phyloP scores from a whole-genome alignment of 2,797 vertebrate genomes.

The Hipposideros larvatus region DNA sequence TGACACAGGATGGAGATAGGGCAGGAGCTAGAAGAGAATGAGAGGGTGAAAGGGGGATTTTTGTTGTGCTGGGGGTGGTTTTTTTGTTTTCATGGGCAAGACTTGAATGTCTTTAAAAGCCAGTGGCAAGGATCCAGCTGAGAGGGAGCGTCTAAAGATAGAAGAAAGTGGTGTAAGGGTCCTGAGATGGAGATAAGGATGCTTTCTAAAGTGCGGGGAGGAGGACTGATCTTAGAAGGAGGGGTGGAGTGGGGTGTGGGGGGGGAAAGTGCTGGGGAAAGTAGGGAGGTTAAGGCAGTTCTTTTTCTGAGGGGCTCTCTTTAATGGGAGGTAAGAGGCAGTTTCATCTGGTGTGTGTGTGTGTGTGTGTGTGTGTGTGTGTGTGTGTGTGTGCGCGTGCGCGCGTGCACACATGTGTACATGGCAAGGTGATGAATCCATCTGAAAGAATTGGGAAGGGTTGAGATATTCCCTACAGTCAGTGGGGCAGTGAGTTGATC shows the following conservation, averaged over 20 bases:
- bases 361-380: fast-evolving
- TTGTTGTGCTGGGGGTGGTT: fast-evolving
- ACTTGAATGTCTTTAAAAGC: not conserved
- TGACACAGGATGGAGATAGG: too few species aligned
- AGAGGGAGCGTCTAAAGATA: not conserved
- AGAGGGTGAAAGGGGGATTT: not conserved
- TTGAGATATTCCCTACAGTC: not conserved
- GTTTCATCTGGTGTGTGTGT: not conserved
- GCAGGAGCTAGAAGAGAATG: fast-evolving
- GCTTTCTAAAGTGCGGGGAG: not conserved
- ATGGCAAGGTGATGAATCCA: not conserved
- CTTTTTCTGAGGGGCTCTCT: not conserved
- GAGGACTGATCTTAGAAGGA: not conserved
- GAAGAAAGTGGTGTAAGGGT: not conserved
- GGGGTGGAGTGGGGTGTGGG: not conserved
- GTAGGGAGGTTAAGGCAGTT: not conserved
- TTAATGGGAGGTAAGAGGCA: not conserved
- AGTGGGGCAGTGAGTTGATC: not conserved
- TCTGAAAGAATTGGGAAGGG: not conserved
- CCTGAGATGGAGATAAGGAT: not conserved
- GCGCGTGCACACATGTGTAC: fast-evolving
- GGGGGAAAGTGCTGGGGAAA: not conserved
- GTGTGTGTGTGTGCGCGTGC: not conserved
- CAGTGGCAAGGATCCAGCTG: not conserved
- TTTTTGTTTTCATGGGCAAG: not conserved